phyloP scores from a whole-genome alignment of 2,113 vertebrate species.

The Ceyx melanurus region DNA sequence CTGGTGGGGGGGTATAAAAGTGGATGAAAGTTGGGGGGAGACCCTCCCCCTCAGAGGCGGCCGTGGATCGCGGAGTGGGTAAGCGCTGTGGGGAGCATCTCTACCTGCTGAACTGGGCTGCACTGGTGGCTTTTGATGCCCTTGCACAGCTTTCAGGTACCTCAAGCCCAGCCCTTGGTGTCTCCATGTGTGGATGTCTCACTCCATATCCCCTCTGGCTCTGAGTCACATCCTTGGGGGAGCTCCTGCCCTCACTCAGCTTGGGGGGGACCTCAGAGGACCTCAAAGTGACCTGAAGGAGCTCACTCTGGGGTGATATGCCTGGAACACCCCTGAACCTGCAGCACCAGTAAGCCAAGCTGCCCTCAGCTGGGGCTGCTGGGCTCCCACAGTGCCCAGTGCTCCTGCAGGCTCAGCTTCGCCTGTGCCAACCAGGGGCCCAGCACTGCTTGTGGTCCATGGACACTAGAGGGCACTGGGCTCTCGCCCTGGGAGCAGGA shows the following conservation, averaged over 20 bases:
- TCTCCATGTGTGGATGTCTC: background rate
- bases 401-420: background rate
- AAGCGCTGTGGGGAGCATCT: too few relatives aligned
- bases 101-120: accelerated
- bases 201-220: background rate
- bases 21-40: background rate
- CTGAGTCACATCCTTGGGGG: accelerated
- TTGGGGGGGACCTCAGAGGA: accelerated
- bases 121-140: background rate
- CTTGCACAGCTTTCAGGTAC: accelerated
- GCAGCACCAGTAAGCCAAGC: background rate
- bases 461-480: conserved; percentile 16
- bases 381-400: accelerated
- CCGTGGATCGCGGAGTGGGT: too few relatives aligned
- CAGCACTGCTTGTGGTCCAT: accelerated
- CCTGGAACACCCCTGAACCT: accelerated
- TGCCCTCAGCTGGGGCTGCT: background rate
- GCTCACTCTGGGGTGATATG: accelerated
- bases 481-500: background rate
- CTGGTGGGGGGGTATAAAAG: accelerated
- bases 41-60: too few relatives aligned
- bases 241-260: background rate
- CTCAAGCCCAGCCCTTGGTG: background rate
- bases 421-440: accelerated
- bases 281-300: background rate